Conservation (phyloP, 2,888 invertebrate genomes). For the Eupithecia dodoneata region DNA sequence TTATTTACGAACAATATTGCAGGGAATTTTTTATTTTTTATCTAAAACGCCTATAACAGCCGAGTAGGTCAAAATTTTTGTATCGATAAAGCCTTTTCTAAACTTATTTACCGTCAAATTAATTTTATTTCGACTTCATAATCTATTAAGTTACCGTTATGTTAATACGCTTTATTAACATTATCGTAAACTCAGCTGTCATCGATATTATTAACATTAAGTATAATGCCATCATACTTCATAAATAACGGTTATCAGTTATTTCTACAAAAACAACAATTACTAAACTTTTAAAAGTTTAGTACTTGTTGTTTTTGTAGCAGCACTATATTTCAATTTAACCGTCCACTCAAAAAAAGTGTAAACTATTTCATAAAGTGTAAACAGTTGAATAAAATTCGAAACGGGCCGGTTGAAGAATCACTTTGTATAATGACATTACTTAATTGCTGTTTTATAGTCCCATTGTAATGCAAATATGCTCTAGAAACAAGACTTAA, state of each 20-base stretch:
- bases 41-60: background rate
- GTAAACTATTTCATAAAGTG: constrained; percentile 18
- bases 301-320: no score
- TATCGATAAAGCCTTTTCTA: background rate
- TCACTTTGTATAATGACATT: constrained; percentile 49
- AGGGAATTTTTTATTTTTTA: background rate
- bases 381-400: constrained; percentile 36
- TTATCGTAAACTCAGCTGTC: constrained; percentile 9
- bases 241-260: constrained; percentile 10
- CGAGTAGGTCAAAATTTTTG: background rate
- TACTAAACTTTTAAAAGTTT: constrained; percentile 3
- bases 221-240: constrained; percentile 15
- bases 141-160: constrained; percentile 8
- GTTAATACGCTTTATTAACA: constrained; percentile 15
- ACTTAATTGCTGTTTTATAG: constrained; percentile 52
- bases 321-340: constrained; percentile 3
- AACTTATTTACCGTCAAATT: background rate
- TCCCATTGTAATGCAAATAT: constrained; percentile 53
- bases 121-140: constrained; percentile 1
- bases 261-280: constrained; percentile 3
- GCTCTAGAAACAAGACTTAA: constrained; percentile 47
- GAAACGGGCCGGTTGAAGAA: constrained; percentile 42
- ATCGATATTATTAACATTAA: constrained; percentile 1
- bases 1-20: no score
- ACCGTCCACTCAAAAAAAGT: constrained; percentile 2